Percentiles rank a stretch among this genome's conserved stretches.
Conservation (phyloP, 2,797 vertebrate species). For the Philypnodon macrostomus region DNA sequence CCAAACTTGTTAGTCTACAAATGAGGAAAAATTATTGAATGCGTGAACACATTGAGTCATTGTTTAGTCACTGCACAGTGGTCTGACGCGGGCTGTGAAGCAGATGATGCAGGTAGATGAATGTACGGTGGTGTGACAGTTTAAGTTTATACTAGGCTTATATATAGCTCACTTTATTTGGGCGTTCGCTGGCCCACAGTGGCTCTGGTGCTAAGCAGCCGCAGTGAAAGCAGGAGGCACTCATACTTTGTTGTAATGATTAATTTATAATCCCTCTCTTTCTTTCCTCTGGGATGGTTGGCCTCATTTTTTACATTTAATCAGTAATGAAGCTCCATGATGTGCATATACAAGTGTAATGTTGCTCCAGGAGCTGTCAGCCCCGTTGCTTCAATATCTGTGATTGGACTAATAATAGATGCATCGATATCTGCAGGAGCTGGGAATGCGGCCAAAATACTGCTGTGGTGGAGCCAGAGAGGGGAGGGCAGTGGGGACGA, state of each 20-base stretch:
- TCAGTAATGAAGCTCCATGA: slow-evolving; percentile 39
- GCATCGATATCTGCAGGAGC: slow-evolving; percentile 68
- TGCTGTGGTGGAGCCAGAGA: slow-evolving; percentile 11
- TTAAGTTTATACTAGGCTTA: slow-evolving; percentile 22
- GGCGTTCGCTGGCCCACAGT: slow-evolving; percentile 40
- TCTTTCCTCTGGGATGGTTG: slow-evolving; percentile 42
- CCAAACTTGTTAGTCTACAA: slow-evolving; percentile 24
- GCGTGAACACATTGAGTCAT: slow-evolving; percentile 21
- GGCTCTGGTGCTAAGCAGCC: slow-evolving; percentile 36
- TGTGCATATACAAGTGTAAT: slow-evolving; percentile 22
- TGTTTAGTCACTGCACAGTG: slow-evolving; percentile 27
- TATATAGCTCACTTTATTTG: slow-evolving; percentile 13
- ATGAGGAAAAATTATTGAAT: slow-evolving; percentile 37
- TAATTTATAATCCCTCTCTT: slow-evolving; percentile 61
- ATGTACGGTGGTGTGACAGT: no score
- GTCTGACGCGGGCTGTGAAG: slow-evolving; percentile 15
- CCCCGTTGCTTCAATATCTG: slow-evolving; percentile 46
- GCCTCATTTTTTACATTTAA: slow-evolving; percentile 50
- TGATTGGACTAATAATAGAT: slow-evolving; percentile 73
- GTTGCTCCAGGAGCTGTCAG: slow-evolving; percentile 37
- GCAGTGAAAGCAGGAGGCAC: slow-evolving; percentile 23
- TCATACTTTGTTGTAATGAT: slow-evolving; percentile 60
- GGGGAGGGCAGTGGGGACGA: neutral
- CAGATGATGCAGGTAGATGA: slow-evolving; percentile 34
- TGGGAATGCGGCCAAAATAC: slow-evolving; percentile 35